Evolutionary conservation across 2,113 vertebrate species (phyloP).

Genomic region (Ivindomyrus marchei): DNA sequence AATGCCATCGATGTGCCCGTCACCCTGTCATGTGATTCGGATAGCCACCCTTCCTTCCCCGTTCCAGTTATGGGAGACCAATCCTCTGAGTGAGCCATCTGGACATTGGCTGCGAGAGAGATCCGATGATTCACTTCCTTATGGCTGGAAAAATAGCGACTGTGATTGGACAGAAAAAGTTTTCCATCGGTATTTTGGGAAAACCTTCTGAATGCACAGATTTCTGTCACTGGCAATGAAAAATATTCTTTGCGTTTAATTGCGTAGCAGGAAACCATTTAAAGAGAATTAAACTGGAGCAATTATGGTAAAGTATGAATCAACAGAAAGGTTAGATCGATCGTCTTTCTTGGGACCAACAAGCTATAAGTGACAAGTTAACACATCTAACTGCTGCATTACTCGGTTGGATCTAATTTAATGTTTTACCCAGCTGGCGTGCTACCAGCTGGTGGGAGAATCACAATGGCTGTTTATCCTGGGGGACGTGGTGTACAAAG

Average conservation of each 20-base stretch:
- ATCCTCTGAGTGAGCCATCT: constrained; percentile 19
- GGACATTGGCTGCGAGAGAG: constrained; percentile 15
- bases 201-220: neutral
- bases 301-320: neutral
- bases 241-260: neutral
- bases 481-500: neutral
- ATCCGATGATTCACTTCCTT: constrained; percentile 24
- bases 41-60: neutral
- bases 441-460: neutral
- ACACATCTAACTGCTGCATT: neutral
- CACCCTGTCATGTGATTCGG: neutral
- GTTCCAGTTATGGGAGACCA: constrained; percentile 13
- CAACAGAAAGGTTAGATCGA: neutral
- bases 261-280: neutral
- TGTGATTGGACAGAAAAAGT: neutral
- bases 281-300: neutral
- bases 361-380: neutral
- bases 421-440: neutral
- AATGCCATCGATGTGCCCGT: neutral
- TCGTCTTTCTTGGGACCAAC: neutral
- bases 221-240: neutral
- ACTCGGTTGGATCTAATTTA: neutral
- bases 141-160: constrained; percentile 13
- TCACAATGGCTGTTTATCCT: neutral
- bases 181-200: neutral